phyloP scores from a whole-genome alignment of 1,140 invertebrate species.

The Listronotus bonariensis region DNA sequence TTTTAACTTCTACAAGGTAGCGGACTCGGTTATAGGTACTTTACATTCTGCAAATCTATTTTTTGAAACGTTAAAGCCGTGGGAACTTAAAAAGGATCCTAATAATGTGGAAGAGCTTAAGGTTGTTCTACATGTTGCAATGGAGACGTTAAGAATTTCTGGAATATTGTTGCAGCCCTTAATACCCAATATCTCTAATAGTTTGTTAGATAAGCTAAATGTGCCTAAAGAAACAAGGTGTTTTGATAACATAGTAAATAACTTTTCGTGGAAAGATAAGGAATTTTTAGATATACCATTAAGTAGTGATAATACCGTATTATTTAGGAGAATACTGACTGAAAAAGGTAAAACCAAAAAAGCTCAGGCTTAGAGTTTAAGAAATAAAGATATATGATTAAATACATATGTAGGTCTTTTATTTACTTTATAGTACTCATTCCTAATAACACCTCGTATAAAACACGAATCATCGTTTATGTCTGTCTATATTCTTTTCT shows the following conservation, averaged over 20 bases:
- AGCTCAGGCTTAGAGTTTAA: no score
- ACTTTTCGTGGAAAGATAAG: slow-evolving; percentile 52
- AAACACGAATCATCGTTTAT: no score
- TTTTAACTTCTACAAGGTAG: slow-evolving; percentile 82
- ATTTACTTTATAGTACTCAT: no score
- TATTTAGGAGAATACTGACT: slow-evolving; percentile 53
- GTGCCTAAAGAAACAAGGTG: slow-evolving; percentile 59
- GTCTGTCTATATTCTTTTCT: no score
- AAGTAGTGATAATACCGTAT: slow-evolving; percentile 43
- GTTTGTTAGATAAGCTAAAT: slow-evolving; percentile 70
- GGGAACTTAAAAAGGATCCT: slow-evolving; percentile 72
- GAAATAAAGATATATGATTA: no score
- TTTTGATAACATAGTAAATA: slow-evolving; percentile 61
- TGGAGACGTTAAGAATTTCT: slow-evolving; percentile 82
- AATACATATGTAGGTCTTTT: no score
- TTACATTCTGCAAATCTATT: slow-evolving; percentile 83
- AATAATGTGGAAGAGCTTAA: slow-evolving; percentile 64
- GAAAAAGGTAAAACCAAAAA: no score
- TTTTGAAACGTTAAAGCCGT: slow-evolving; percentile 84
- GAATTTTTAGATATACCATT: slow-evolving; percentile 41
- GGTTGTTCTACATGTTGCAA: slow-evolving; percentile 76
- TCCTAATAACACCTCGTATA: no score
- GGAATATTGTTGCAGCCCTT: slow-evolving; percentile 83
- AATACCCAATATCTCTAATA: slow-evolving; percentile 71
- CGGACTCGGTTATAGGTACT: slow-evolving; percentile 75